These are phyloP conservation scores for Perccottus glenii DNA, from an alignment of 2,113 vertebrate species.

Conservation along the genomic window DNA sequence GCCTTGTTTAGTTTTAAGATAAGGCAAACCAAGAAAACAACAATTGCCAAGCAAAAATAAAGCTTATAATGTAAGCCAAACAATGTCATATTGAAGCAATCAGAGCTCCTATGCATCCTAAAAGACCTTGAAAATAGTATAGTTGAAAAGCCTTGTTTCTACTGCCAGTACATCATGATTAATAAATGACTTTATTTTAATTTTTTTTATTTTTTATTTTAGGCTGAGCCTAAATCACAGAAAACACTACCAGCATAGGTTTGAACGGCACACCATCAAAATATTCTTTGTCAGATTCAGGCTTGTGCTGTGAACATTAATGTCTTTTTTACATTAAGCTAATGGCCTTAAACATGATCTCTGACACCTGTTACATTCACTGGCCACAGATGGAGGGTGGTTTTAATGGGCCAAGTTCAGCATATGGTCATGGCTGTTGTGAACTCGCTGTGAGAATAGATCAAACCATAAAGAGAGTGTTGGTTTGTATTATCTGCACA, in stretches of 20 bases:
- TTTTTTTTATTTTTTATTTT: slow-evolving; percentile 1
- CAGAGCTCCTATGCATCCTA: neutral
- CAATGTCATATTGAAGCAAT: slow-evolving; percentile 28
- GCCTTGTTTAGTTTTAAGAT: slow-evolving; percentile 32
- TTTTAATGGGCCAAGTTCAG: too few relatives aligned
- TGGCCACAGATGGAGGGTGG: too few relatives aligned
- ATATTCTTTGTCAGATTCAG: slow-evolving; percentile 1
- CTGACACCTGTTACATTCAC: neutral
- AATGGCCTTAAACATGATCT: neutral
- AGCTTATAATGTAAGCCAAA: slow-evolving; percentile 27
- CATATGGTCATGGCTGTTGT: too few relatives aligned
- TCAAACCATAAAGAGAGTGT: too few relatives aligned
- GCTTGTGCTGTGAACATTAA: slow-evolving; percentile 1
- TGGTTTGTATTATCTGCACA: too few relatives aligned
- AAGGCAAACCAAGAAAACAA: slow-evolving; percentile 19
- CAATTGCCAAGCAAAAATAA: slow-evolving; percentile 54
- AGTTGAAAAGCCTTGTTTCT: too few relatives aligned
- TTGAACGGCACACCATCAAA: slow-evolving; percentile 12
- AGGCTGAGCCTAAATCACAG: slow-evolving; percentile 44
- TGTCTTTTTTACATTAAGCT: neutral
- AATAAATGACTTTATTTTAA: too few relatives aligned
- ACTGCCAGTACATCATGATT: neutral
- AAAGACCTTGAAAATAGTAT: too few relatives aligned
- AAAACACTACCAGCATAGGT: slow-evolving; percentile 25
- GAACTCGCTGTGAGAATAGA: too few relatives aligned